Base-by-base conservation (phyloP, 2,888 invertebrate genomes). In the Lithophane socia region DNA sequence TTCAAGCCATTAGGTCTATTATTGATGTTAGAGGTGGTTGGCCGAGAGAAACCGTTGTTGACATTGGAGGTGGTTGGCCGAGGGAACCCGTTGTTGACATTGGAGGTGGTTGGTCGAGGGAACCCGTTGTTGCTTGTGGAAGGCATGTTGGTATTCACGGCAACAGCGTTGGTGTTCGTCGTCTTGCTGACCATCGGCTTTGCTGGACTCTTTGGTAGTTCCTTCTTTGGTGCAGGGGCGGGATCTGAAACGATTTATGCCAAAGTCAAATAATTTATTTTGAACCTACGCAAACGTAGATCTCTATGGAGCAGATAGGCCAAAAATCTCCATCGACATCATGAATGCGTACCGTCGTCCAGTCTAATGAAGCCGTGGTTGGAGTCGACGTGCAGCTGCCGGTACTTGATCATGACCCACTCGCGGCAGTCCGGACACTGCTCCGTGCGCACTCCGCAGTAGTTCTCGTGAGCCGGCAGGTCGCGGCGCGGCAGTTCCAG, bases 361-460 rank as follows among this genome's bases (percentile, higher is more conserved):
- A 97, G 94, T 82, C 97, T 96, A 60, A 97, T 89, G 92, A 97
- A 97, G 24, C 97, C 97, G 90, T 98, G 98, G 92, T 97, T 97
- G 77, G 97, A 97, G 88, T 97, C 97, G 77, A 97, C 90, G 86
- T 98, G 98, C 83, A 97, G 92, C 90, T 97, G 97, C 54, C 97
- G 96, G 93, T 98, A 97, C 91, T 97, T 97, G 90, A 97, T 96
- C 98, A 98, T 98, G 80, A 98, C 97, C 90, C 97, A 97, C 93
- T 98, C 97, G 49, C 96, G 97, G 93, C 98, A 98, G 60, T 97
- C 97, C 3, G 96, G 91, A 92, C 98, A 98, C 86, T 97, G 97
- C 90, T 98, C 96, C 0, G 98, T 98, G 83, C 98, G 97, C 68
- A 97, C 97, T 1, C 98, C 98, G 94, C 98, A 98, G 93, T 98